A percentile compares a stretch with the other conserved stretches of the same genome.
phyloP scores from a whole-genome alignment of 2,797 vertebrate species.

The Tragopan temminckii region DNA sequence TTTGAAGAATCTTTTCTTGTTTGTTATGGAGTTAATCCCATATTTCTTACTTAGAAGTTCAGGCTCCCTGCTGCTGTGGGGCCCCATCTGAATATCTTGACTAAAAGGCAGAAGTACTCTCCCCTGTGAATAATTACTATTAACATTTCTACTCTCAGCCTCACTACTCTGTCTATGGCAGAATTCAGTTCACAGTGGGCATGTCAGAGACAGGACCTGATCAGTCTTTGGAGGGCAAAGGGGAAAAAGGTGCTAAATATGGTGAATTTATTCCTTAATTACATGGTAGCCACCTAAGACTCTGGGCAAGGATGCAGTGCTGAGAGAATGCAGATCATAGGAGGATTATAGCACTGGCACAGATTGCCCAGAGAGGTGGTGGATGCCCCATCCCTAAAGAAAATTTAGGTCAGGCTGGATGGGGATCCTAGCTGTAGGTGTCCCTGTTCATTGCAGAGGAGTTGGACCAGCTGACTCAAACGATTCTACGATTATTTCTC shows the following conservation, averaged over 20 bases:
- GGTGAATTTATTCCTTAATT: background rate
- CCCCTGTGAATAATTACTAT: background rate
- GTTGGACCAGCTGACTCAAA: no score
- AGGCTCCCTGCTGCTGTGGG: background rate
- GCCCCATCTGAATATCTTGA: background rate
- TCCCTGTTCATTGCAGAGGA: no score
- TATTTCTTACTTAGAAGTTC: slow-evolving; percentile 22
- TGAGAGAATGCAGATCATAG: background rate
- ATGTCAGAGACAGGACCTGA: background rate
- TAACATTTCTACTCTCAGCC: background rate
- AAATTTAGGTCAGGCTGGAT: no score
- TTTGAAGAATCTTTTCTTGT: slow-evolving; percentile 41
- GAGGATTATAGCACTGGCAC: background rate
- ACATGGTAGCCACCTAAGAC: background rate
- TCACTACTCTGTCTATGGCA: background rate
- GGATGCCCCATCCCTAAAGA: no score
- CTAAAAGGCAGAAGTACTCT: background rate
- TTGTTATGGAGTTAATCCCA: slow-evolving; percentile 59
- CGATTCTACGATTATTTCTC: background rate
- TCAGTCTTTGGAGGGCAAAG: background rate
- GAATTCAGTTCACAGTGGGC: background rate
- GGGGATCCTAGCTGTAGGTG: no score
- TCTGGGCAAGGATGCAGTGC: background rate
- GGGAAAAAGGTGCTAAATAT: background rate
- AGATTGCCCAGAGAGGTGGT: no score